Base-by-base conservation (phyloP, 2,888 invertebrate species). In the Melanostoma mellinum region DNA sequence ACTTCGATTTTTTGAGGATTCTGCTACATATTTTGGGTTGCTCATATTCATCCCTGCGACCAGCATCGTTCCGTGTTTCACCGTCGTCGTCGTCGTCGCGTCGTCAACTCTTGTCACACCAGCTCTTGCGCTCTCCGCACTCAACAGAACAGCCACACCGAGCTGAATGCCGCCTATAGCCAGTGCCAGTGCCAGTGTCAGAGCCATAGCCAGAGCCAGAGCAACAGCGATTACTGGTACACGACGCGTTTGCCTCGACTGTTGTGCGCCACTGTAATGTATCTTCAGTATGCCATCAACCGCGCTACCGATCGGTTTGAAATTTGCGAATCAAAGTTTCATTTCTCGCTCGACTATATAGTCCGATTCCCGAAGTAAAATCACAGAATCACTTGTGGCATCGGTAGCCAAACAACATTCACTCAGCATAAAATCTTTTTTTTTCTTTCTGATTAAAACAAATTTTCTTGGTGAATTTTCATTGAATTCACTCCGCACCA, bases 221-320 rank as follows among this genome's bases (percentile, higher is more conserved):
- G 63, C 52, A 6, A 6, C 6, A 30, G 30, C 61, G 67, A 78
- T 60, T 56, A 52, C 65, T 75, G 55, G 75, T 80, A 75, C 80
- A 75, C 65, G 53, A 63, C 67, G 69, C 67, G 74, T 71, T 78
- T 46, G 75, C 73, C 82, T 84, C 74, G 67, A 79, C 84, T 79
- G 84, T 84, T 84, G 79, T 79, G 79, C 84, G 79, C 84, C 84
- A 79, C 84, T 84, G 84, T 84, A 84, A 78, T 84, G 84, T 79
- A 60, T 84, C 79, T 71, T 84, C 84, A 84, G 84, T 84, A 84
- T 84, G 84, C 74, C 84, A 84, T 84, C 84, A 84, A 84, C 84
- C 84, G 84, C 75, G 84, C 84, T 84, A 75, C 84, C 79, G 84
- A 84, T 84, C 84, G 84, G 84, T 84, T 84, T 84, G 84, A 71